Evolutionary conservation across 2,888 invertebrate species (phyloP), one percentile per base, ranked within the genome.

Genomic region (Euzophera pinguis): DNA sequence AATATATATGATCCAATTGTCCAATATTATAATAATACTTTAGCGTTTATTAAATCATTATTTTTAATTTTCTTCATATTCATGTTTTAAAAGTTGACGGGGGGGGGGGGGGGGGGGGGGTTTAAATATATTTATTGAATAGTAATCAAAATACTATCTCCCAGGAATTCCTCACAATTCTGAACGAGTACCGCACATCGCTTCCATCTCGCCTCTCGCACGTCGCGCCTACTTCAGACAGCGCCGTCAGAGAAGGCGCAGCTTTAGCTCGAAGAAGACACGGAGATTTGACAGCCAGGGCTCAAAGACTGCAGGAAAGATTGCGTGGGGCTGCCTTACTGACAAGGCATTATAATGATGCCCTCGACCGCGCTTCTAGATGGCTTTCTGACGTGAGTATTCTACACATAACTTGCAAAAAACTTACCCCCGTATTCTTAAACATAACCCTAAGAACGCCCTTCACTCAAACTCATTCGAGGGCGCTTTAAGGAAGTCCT

Each of bases 111-210:
- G n/a, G n/a, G n/a, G n/a, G n/a, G n/a, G n/a, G n/a, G n/a, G n/a
- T n/a, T n/a, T n/a, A n/a, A n/a, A n/a, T n/a, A n/a, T n/a, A n/a
- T n/a, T n/a, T n/a, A n/a, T n/a, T n/a, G n/a, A n/a, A n/a, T n/a
- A n/a, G n/a, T n/a, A n/a, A n/a, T n/a, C n/a, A n/a, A n/a, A n/a
- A n/a, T n/a, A n/a, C n/a, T 8, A 14, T 39, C 3, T 3, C n/a
- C 0, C 71, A 94, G 93, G 97, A 97, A 65, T 97, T 96, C 85
- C 90, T 97, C 6, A 92, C 93, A 13, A 91, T 94, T 37, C 91
- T 98, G 34, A 98, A 98, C 86, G 96, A 97, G 61, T 97, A 96
- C 91, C 93, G 97, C 60, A 96, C 96, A 0, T 92, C 94, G 13
- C 82, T 97, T 14, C 97, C 97, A 1, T 94, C 96, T 27, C 93